Evolutionary conservation across 1,140 invertebrate species (phyloP), one percentile per base, ranked within the genome.

Genomic region (Meloidogyne floridensis): DNA sequence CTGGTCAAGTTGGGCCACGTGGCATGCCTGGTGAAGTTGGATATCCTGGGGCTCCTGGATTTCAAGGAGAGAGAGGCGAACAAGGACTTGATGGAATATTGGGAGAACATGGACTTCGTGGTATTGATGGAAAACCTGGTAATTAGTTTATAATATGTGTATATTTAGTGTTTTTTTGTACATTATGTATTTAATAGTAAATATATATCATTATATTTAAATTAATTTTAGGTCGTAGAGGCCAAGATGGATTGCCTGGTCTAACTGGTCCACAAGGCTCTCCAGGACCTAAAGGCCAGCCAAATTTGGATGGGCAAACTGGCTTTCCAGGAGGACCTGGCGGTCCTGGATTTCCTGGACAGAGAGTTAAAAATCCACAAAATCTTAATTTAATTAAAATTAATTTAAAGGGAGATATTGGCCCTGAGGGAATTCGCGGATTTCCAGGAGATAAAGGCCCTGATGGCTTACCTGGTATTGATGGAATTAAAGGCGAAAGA

Each of bases 1-100:
- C 81, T 51, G 82, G 82, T 18, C 72, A 43, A 10, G 59, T 47
- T 10, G 83, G 83, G 42, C 59, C 20, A 4, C 56, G 53, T 42
- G 83, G 83, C 5, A 95, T 96, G 9, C 75, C 86, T 53, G 95
- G 95, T 59, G 91, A 93, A 72, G 93, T 94, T 47, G 87, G 84
- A 43, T 77, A 82, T 42, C 86, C 86, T 69, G 88, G 89, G 18
- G 18, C 80, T 70, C 77, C 81, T 82, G 87, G 87, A 65, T 79
- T 75, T 32, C 86, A 81, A 53, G 95, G 95, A 65, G 78, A 89
- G 9, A 86, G 84, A 73, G 90, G 90, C 80, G 85, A 85, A 20
- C 77, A 80, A 20, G 89, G 90, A 51, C 70, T 81, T 20, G 80
- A 87, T 18, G 89, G 89, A 51, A 69, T 81, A 10, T 75, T 86